Percentiles rank a stretch among this genome's conserved stretches.
Evolutionary conservation across 2,113 vertebrate genomes (phyloP).

Genomic region (Lucifuga dentata): DNA sequence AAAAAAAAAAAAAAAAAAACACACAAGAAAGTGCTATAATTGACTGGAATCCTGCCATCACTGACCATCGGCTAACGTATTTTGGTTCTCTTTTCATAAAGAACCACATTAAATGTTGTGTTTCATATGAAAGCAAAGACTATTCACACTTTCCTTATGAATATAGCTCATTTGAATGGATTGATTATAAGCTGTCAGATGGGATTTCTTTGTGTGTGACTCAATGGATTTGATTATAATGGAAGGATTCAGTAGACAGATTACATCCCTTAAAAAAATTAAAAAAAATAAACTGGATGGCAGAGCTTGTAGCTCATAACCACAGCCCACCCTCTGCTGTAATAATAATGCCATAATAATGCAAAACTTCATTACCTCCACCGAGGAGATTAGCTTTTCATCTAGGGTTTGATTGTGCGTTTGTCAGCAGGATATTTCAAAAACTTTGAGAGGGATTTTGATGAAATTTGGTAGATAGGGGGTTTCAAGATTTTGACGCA

Average conservation of each 20-base stretch:
- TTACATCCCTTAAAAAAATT: slow-evolving; percentile 4
- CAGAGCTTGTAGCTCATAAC: background rate
- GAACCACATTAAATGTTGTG: background rate
- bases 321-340: slow-evolving; percentile 6
- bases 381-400: too few relatives aligned
- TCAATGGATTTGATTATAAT: slow-evolving; percentile 67
- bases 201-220: slow-evolving; percentile 42
- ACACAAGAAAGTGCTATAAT: slow-evolving; percentile 24
- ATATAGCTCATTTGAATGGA: slow-evolving; percentile 5
- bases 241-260: slow-evolving; percentile 16
- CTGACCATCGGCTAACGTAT: background rate
- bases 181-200: slow-evolving; percentile 44
- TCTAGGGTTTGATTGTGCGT: too few relatives aligned
- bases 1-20: too few relatives aligned
- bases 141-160: slow-evolving; percentile 19
- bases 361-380: background rate
- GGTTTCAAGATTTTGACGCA: too few relatives aligned
- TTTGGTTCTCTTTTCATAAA: background rate
- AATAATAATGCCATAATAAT: slow-evolving; percentile 21
- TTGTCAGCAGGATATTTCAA: too few relatives aligned
- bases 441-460: too few relatives aligned
- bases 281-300: background rate
- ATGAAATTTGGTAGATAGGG: too few relatives aligned
- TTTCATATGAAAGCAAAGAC: slow-evolving; percentile 1
- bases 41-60: background rate